phyloP scores from a whole-genome alignment of 2,113 vertebrate genomes.

The Phaethon lepturus region DNA sequence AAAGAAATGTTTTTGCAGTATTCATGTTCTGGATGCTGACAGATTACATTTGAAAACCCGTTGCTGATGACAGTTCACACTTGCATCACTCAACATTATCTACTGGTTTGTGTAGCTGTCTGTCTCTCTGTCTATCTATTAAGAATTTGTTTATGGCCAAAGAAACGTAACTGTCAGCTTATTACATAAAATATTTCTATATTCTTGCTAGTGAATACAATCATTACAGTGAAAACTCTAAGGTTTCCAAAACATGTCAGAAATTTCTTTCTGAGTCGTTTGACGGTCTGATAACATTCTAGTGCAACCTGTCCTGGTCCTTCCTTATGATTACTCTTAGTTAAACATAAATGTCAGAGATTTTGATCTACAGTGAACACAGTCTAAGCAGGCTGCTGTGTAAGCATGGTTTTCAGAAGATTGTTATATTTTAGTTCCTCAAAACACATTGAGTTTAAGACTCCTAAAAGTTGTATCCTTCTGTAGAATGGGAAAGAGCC shows the following conservation, averaged over 20 bases:
- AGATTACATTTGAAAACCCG: background rate
- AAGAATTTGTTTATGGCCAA: background rate
- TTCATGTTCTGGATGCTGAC: background rate
- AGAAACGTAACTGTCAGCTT: background rate
- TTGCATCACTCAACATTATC: background rate
- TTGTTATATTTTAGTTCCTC: background rate
- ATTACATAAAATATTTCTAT: background rate
- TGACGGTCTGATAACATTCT: background rate
- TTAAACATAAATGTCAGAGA: background rate
- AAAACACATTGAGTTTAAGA: background rate
- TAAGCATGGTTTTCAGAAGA: background rate
- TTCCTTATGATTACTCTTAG: background rate
- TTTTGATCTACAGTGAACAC: background rate
- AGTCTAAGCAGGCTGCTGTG: rapidly evolving
- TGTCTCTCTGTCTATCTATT: background rate
- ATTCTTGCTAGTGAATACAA: background rate
- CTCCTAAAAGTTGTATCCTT: background rate
- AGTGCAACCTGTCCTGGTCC: background rate
- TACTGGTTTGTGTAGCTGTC: background rate
- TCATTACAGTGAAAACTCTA: background rate
- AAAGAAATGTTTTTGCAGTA: background rate
- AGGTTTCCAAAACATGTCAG: background rate
- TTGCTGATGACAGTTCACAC: background rate
- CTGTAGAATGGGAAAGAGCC: background rate
- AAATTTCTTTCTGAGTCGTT: background rate